Conservation (phyloP, 37 sponge, comb jelly and placozoan genomes). For the Aphrocallistes beatrix region DNA sequence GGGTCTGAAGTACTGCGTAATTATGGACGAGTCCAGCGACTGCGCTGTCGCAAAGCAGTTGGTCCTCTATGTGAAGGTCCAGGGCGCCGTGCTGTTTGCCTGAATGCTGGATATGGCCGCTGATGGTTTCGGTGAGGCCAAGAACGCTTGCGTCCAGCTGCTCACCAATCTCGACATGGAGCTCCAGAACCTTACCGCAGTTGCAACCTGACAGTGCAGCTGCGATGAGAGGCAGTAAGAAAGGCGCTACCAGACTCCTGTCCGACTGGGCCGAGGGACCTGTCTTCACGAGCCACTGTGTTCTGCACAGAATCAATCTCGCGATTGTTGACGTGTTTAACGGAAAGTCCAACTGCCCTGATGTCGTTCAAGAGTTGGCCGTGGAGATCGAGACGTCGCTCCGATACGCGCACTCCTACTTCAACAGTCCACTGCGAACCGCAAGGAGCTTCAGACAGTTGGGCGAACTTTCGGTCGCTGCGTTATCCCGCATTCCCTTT, state of each 20-base stretch:
- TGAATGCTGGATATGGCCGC: conserved; percentile 19
- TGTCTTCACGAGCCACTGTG: not conserved
- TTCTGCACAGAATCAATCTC: not conserved
- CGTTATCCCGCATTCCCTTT: not conserved
- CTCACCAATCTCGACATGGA: conserved; percentile 11
- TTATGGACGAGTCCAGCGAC: not conserved
- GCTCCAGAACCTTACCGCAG: not conserved
- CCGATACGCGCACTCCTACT: not conserved
- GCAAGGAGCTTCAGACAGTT: not conserved
- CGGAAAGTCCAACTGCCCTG: not conserved
- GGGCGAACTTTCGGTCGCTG: not conserved
- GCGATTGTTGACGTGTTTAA: not conserved
- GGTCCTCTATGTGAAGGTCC: conserved; percentile 8
- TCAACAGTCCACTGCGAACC: not conserved
- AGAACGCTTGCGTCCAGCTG: not conserved
- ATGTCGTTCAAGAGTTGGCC: not conserved
- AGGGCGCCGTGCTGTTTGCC: conserved; percentile 5
- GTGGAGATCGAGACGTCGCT: not conserved
- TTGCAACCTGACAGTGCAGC: conserved; percentile 1
- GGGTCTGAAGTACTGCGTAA: conserved; percentile 2
- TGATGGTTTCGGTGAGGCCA: conserved; percentile 1
- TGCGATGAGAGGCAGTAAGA: not conserved
- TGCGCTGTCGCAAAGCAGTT: not conserved
- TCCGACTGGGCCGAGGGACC: conserved; percentile 13
- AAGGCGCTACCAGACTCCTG: conserved; percentile 15